A percentile compares a stretch with the other conserved stretches of the same genome.
These are phyloP conservation scores for Schlechtendalia chinensis DNA, from an alignment of 1,140 invertebrate genomes.

Conservation along the genomic window DNA sequence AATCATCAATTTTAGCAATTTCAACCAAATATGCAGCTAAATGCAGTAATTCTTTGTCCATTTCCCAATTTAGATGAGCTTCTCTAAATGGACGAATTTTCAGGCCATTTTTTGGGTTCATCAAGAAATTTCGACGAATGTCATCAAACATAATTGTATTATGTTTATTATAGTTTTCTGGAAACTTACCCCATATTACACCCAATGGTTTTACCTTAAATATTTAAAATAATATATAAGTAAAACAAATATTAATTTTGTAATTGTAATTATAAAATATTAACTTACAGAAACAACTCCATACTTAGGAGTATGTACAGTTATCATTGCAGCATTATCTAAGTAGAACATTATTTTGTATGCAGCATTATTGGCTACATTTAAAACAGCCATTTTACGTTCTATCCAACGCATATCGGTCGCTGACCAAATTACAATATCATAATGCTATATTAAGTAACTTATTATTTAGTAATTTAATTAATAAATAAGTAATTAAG, in stretches of 20 bases:
- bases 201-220: slow-evolving; percentile 90
- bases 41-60: slow-evolving; percentile 80
- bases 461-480: slow-evolving; percentile 19
- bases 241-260: background rate
- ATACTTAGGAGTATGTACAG: slow-evolving; percentile 83
- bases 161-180: slow-evolving; percentile 80
- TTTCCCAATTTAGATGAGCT: slow-evolving; percentile 81
- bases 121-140: slow-evolving; percentile 93
- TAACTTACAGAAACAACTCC: slow-evolving; percentile 79
- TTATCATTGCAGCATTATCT: slow-evolving; percentile 92
- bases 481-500: no score
- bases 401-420: slow-evolving; percentile 98
- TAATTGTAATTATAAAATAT: slow-evolving; percentile 21
- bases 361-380: slow-evolving; percentile 74
- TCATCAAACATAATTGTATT: slow-evolving; percentile 99
- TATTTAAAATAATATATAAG: slow-evolving; percentile 9
- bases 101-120: slow-evolving; percentile 94
- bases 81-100: slow-evolving; percentile 87
- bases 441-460: slow-evolving; percentile 63
- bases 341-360: slow-evolving; percentile 94
- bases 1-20: slow-evolving; percentile 81
- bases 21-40: slow-evolving; percentile 81
- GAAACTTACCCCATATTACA: slow-evolving; percentile 94
- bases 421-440: slow-evolving; percentile 91
- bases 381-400: slow-evolving; percentile 92